Base-by-base conservation (phyloP, 2,888 invertebrate genomes). In the Melieria omissa region DNA sequence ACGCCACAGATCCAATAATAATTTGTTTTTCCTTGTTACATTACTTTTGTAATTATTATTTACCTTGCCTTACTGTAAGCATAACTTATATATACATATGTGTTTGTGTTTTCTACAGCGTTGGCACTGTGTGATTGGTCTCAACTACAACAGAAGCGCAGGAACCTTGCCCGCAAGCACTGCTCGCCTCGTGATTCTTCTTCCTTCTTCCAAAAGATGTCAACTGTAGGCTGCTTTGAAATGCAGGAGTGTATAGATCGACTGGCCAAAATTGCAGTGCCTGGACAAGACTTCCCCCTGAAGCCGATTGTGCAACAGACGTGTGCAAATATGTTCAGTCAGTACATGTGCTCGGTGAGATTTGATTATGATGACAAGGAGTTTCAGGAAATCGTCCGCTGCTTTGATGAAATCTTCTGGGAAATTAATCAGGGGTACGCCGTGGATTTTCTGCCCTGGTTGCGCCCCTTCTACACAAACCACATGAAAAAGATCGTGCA, bases 391-490 rank as follows among this genome's bases (percentile, higher is more conserved):
- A 89, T 93, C 6, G 93, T 94, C 0, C 88, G 91, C 42, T 90
- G 89, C 71, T 96, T 95, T 83, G 96, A 96, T 80, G 92, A 93
- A 78, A 95, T 96, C 66, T 96, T 96, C 88, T 95, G 94, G 93
- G 95, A 96, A 82, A 95, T 96, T 76, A 96, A 96, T 84, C 94
- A 95, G 80, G 95, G 95, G 0, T 95, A 95, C 83, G 93, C 94
- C 0, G 90, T 95, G 0, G 96, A 96, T 80, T 96, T 96, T 81
- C 82, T 96, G 41, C 96, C 96, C 0, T 95, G 93, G 92, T 85
- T 96, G 0, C 88, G 90, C 0, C 94, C 94, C 0, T 90, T 94
- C 73, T 95, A 94, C 84, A 87, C 87, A 4, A 88, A 88, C 3
- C 93, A 94, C 80, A 90, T 94, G 88, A 88, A 90, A 3, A 91